These are phyloP conservation scores for Herpailurus yagouaroundi DNA, from an alignment of 2,113 vertebrate genomes.

Conservation along the genomic window DNA sequence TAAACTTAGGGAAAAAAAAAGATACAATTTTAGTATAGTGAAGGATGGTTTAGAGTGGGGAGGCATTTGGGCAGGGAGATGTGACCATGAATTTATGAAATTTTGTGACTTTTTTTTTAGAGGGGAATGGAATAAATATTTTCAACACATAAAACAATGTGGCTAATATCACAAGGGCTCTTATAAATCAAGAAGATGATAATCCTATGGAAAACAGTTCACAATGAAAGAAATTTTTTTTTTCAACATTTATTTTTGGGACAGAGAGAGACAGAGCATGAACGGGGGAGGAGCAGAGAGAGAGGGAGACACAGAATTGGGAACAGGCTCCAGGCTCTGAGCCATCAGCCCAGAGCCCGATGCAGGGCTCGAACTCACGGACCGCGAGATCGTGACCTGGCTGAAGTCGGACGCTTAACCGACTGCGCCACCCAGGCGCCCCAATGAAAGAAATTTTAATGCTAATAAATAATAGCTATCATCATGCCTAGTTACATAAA, in stretches of 20 bases:
- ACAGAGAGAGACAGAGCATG: no score
- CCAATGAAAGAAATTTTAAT: conserved; percentile 16
- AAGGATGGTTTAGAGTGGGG: background rate
- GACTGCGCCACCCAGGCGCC: no score
- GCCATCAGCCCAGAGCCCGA: no score
- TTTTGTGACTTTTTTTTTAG: background rate
- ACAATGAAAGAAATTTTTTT: background rate
- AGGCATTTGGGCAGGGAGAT: background rate
- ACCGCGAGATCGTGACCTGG: no score
- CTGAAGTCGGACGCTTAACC: no score
- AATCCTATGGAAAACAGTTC: background rate
- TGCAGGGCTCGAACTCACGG: no score
- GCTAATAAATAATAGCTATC: background rate
- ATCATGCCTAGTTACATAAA: background rate
- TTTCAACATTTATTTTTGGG: no score
- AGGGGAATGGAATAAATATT: background rate
- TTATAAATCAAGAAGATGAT: background rate
- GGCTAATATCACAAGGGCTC: background rate
- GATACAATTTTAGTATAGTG: background rate
- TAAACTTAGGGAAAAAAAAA: background rate
- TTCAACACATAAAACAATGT: background rate
- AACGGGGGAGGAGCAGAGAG: no score
- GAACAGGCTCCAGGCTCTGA: no score
- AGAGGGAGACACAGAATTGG: no score
- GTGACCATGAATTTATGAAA: background rate